phyloP scores from a whole-genome alignment of 2,888 invertebrate genomes.

The Archips xylosteana region DNA sequence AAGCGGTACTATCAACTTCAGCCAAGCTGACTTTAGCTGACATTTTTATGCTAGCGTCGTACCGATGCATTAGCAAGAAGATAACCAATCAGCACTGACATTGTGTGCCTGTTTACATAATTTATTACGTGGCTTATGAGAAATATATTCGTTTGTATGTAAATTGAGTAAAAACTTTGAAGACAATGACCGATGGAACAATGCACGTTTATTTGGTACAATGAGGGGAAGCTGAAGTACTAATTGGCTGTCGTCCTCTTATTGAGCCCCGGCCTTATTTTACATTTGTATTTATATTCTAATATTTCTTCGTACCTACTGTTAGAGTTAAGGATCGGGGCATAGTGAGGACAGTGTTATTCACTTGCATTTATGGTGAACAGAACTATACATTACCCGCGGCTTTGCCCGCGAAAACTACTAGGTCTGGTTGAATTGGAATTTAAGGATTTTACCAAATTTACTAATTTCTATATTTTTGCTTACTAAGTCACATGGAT shows the following conservation, averaged over 20 bases:
- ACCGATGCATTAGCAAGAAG: constrained; percentile 11
- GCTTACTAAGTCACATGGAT: no score
- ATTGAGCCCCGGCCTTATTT: not conserved
- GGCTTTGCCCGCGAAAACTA: no score
- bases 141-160: constrained; percentile 69
- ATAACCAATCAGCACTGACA: constrained; percentile 41
- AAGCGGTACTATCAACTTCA: no score
- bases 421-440: no score
- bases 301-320: not conserved
- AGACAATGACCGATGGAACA: constrained; percentile 74
- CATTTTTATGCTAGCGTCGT: no score
- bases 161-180: constrained; percentile 64
- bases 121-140: constrained; percentile 54
- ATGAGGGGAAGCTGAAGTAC: constrained; percentile 64
- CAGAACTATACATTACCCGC: no score
- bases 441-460: no score
- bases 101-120: constrained; percentile 53
- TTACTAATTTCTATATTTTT: no score
- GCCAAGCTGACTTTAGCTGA: no score
- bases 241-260: constrained; percentile 32
- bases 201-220: constrained; percentile 62
- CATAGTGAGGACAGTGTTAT: not conserved
- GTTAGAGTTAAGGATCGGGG: not conserved
- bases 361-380: no score
- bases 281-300: not conserved